These are phyloP conservation scores for Smutsia gigantea DNA, from an alignment of 2,797 vertebrate species.

Conservation along the genomic window DNA sequence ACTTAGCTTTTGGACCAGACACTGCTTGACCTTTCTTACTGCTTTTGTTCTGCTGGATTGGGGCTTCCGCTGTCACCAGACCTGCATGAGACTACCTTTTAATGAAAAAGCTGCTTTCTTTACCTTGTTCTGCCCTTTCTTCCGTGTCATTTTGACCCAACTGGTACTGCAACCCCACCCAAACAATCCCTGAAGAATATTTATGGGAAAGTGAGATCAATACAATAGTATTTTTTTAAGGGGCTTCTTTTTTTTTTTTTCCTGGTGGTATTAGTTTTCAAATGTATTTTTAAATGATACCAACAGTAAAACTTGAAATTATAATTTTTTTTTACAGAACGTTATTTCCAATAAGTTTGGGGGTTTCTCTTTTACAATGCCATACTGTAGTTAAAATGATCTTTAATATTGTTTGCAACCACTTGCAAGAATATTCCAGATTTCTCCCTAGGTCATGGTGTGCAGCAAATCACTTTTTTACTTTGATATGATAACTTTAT, in stretches of 20 bases:
- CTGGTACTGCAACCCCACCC: not conserved
- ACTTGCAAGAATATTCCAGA: conserved; percentile 49
- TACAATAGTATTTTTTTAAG: not conserved
- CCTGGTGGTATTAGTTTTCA: not conserved
- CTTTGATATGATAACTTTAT: not conserved
- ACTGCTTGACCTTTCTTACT: not conserved
- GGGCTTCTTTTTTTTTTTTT: not conserved
- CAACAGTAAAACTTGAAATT: not conserved
- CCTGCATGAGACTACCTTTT: not conserved
- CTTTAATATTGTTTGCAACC: conserved; percentile 1
- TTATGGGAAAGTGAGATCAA: not conserved
- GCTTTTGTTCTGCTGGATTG: not conserved
- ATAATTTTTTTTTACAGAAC: not conserved
- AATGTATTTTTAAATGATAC: not conserved
- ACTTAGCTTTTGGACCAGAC: not conserved
- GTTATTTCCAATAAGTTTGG: not conserved
- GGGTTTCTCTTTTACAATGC: not conserved
- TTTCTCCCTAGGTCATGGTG: conserved; percentile 22
- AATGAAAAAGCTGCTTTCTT: not conserved
- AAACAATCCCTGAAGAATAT: not conserved
- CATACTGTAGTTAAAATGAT: conserved; percentile 8
- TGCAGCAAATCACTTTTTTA: not conserved
- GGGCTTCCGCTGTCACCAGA: not conserved
- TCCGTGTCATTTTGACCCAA: not conserved
- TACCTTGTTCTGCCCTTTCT: not conserved